A percentile compares a stretch with the other conserved stretches of the same genome.
Conservation (phyloP, 2,888 invertebrate genomes). For the Macropis europaea region DNA sequence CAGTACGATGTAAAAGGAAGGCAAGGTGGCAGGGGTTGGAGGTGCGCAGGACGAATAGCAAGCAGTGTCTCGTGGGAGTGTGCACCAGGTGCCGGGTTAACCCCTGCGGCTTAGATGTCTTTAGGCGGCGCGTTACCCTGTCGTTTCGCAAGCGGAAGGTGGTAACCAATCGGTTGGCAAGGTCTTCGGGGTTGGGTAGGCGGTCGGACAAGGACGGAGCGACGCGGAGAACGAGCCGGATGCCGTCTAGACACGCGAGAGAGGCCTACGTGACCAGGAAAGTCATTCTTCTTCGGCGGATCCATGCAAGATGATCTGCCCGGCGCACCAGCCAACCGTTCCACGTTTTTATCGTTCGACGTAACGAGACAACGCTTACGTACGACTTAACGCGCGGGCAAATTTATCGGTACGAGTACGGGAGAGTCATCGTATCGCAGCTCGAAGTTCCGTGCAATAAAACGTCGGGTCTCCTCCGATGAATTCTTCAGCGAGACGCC, state of each 20-base stretch:
- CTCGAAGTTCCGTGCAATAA: slow-evolving; percentile 38
- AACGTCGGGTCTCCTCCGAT: slow-evolving; percentile 38
- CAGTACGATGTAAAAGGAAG: slow-evolving; percentile 55
- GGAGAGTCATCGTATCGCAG: slow-evolving; percentile 18
- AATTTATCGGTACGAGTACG: slow-evolving; percentile 11
- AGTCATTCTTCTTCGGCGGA: slow-evolving; percentile 61
- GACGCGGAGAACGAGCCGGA: slow-evolving; percentile 45
- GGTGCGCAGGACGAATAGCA: slow-evolving; percentile 76
- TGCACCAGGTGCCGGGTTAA: slow-evolving; percentile 79
- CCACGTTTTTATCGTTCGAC: neutral
- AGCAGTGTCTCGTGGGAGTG: slow-evolving; percentile 76
- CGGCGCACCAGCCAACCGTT: neutral
- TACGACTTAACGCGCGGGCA: slow-evolving; percentile 2
- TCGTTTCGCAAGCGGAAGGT: slow-evolving; percentile 61
- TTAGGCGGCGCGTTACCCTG: slow-evolving; percentile 68
- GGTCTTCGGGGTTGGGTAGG: slow-evolving; percentile 53
- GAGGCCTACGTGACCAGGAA: slow-evolving; percentile 67
- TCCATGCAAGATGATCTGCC: slow-evolving; percentile 59
- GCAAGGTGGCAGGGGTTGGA: slow-evolving; percentile 44
- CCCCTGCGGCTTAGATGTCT: slow-evolving; percentile 75
- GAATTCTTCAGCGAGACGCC: slow-evolving; percentile 59
- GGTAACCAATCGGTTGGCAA: slow-evolving; percentile 66
- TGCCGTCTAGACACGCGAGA: slow-evolving; percentile 62
- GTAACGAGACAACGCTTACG: neutral
- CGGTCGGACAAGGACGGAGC: slow-evolving; percentile 24